Percentiles rank a stretch among this genome's conserved stretches.
phyloP scores from a whole-genome alignment of 2,113 vertebrate genomes.

The Tiliqua scincoides region DNA sequence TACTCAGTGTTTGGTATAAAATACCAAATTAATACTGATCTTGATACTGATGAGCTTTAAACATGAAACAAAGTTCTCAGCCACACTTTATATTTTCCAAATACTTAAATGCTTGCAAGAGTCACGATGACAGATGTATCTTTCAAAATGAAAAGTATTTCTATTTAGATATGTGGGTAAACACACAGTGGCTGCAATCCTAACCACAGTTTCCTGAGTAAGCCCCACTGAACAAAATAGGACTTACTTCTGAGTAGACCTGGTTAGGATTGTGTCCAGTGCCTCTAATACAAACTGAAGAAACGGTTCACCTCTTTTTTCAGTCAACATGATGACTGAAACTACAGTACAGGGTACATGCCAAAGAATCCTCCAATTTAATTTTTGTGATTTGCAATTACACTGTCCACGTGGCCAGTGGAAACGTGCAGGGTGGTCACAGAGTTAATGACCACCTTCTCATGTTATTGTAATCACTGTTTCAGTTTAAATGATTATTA shows the following conservation, averaged over 20 bases:
- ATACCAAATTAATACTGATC: too few relatives aligned
- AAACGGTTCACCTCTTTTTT: neutral
- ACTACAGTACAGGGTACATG: neutral
- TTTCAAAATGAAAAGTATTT: slow-evolving; percentile 14
- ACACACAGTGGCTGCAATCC: too few relatives aligned
- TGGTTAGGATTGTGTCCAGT: too few relatives aligned
- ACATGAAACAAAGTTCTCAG: slow-evolving; percentile 18
- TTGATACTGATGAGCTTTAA: neutral
- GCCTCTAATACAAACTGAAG: neutral
- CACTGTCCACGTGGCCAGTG: slow-evolving; percentile 25
- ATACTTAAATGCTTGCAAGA: neutral
- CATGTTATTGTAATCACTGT: slow-evolving; percentile 40
- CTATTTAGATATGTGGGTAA: neutral
- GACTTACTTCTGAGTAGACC: too few relatives aligned
- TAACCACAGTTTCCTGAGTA: too few relatives aligned
- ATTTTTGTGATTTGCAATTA: slow-evolving; percentile 41
- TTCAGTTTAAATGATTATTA: slow-evolving; percentile 46
- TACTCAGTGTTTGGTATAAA: too few relatives aligned
- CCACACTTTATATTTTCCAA: neutral
- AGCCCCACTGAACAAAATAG: too few relatives aligned
- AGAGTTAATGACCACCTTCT: slow-evolving; percentile 34
- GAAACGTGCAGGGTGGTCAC: slow-evolving; percentile 36
- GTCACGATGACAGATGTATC: neutral
- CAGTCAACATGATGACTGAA: slow-evolving; percentile 18
- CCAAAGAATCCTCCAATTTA: slow-evolving; percentile 23